Evolutionary conservation across 2,113 vertebrate genomes (phyloP), one percentile per base, ranked within the genome.

Genomic region (Nannospalax galili): DNA sequence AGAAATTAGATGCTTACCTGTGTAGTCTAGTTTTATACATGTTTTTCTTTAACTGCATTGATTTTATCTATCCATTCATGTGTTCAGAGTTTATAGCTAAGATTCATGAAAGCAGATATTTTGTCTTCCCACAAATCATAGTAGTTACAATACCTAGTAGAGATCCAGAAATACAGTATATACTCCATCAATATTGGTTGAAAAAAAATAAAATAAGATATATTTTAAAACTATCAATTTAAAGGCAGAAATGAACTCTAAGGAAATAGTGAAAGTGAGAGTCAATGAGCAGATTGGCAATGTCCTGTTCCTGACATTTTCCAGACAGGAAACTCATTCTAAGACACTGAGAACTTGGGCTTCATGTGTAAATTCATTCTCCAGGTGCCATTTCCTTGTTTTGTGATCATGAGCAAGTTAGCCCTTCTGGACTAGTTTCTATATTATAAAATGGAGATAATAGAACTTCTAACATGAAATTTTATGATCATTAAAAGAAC

Each of bases 401-500:
- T 81, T 72, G 72, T 84, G 75, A 88, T 67, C 4, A 24, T 70
- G 35, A 60, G 40, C 73, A 80, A 89, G 42, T 89, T 79, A 89
- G 56, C 5, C 24, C 60, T 60, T 75, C n/a, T 93, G 5, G 75
- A 45, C 15, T 62, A 56, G 22, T 72, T 94, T 87, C 42, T 90
- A 96, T 73, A 84, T 62, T 92, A 56, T 84, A 52, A 95, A 93
- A 88, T 79, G 15, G 15, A 62, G 37, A 56, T 93, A 91, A 74
- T 52, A 92, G 40, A 75, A 92, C 20, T 91, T 84, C n/a, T 89
- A 91, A 56, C 8, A 79, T 60, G 12, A 16, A 15, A 3, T 91
- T 91, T 95, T n/a, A 64, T 78, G 89, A 90, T 72, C 56, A 77
- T 89, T 94, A 91, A 92, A 88, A 78, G 28, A 93, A 32, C 3